Conservation (phyloP, 2,797 vertebrate species). For the Euthynnus affinis region DNA sequence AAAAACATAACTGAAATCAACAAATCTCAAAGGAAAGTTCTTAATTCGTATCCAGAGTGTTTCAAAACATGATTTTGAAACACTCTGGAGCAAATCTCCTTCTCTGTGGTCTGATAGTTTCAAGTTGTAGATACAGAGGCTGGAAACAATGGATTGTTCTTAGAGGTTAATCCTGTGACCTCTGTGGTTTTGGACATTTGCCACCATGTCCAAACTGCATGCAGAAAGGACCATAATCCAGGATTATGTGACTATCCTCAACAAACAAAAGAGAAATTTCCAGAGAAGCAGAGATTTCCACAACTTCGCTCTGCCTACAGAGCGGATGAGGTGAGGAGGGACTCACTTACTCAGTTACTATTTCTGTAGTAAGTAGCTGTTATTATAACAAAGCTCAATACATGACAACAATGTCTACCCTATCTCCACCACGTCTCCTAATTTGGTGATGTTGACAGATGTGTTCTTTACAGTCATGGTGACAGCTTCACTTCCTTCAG, state of each 20-base stretch:
- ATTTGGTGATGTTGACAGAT: not conserved
- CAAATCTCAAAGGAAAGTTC: no score
- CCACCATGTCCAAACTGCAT: not conserved
- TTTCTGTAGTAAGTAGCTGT: not conserved
- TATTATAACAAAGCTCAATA: not conserved
- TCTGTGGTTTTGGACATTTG: not conserved
- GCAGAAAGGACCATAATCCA: not conserved
- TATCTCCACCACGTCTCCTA: not conserved
- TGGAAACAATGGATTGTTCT: not conserved
- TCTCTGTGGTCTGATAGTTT: not conserved
- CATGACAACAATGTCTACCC: not conserved
- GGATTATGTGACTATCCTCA: conserved; percentile 6
- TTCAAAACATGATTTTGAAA: not conserved
- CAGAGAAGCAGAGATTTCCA: conserved; percentile 13
- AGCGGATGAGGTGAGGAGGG: not conserved
- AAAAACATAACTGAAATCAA: no score
- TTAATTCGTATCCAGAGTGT: no score
- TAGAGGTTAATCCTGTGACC: conserved; percentile 1
- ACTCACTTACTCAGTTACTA: not conserved
- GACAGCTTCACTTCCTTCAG: not conserved
- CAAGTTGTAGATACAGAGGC: not conserved
- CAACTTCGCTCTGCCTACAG: conserved; percentile 10
- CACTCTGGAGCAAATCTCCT: not conserved
- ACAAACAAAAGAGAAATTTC: conserved; percentile 16
- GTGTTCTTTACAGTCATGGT: not conserved